Evolutionary conservation across 2,113 vertebrate genomes (phyloP).

Genomic region (Pygoscelis antarcticus): DNA sequence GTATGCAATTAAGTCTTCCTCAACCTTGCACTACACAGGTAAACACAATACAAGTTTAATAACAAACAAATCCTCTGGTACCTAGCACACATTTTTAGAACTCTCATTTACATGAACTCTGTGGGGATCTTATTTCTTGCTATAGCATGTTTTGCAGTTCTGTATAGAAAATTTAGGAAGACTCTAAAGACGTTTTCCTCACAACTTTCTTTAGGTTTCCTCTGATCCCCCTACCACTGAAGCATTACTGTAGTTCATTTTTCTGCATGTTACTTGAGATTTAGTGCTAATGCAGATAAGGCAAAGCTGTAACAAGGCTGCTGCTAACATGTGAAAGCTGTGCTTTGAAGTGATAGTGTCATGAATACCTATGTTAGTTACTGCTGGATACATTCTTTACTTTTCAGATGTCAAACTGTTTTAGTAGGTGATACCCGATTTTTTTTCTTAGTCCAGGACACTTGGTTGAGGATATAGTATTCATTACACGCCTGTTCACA

Average conservation of each 20-base stretch:
- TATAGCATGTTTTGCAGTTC: not conserved
- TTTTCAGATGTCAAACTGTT: not conserved
- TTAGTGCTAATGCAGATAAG: constrained; percentile 30
- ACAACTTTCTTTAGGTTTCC: not conserved
- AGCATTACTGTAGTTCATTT: not conserved
- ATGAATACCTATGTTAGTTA: not conserved
- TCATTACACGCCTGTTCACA: not conserved
- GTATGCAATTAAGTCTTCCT: constrained; percentile 55
- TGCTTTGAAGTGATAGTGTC: constrained; percentile 7
- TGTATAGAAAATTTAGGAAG: constrained; percentile 30
- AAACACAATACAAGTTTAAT: constrained; percentile 49
- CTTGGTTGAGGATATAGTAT: not conserved
- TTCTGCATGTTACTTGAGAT: not conserved
- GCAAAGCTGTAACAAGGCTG: constrained; percentile 2
- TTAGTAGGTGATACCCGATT: not conserved
- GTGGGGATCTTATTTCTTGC: constrained; percentile 19
- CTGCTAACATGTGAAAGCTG: constrained; percentile 9
- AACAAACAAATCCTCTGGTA: constrained; percentile 61
- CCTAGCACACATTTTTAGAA: constrained; percentile 38
- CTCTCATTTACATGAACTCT: constrained; percentile 31
- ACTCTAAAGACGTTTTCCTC: not conserved
- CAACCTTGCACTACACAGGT: constrained; percentile 37
- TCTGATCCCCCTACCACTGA: not conserved
- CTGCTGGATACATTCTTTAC: not conserved
- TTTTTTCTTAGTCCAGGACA: not conserved